These are phyloP conservation scores for Montipora capitata DNA, from an alignment of 92 coral and sea anemone genomes.

Conservation along the genomic window DNA sequence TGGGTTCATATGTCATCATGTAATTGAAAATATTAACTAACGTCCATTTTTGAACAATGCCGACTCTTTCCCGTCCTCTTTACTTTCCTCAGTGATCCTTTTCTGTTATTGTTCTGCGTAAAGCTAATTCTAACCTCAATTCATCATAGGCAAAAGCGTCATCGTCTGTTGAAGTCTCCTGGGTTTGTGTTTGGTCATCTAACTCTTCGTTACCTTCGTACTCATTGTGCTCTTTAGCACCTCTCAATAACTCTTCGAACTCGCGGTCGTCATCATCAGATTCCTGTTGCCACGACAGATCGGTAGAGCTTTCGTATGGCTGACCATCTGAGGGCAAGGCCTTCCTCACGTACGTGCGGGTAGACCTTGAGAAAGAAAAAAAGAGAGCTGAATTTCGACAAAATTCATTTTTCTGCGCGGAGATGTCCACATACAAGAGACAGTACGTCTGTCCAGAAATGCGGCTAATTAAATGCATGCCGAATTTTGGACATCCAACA, in stretches of 20 bases:
- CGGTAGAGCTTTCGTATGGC: background rate
- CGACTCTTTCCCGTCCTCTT: too few relatives aligned
- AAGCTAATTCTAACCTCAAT: conserved; percentile 20
- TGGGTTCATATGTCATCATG: too few relatives aligned
- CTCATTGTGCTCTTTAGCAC: background rate
- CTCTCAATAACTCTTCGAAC: conserved; percentile 1
- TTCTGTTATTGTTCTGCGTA: too few relatives aligned
- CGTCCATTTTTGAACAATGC: too few relatives aligned
- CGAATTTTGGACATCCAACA: too few relatives aligned
- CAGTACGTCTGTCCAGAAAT: too few relatives aligned
- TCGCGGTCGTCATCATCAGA: conserved; percentile 21
- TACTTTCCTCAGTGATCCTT: too few relatives aligned
- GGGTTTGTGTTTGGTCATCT: conserved; percentile 16
- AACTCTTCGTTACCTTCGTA: background rate
- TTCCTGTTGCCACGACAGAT: background rate
- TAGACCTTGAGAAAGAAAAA: background rate
- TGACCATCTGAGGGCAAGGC: background rate
- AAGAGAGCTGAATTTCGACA: too few relatives aligned
- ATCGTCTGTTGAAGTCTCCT: conserved; percentile 31
- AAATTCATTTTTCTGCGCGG: too few relatives aligned
- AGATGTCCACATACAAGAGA: too few relatives aligned
- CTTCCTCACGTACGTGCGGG: background rate
- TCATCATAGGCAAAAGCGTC: conserved; percentile 22
- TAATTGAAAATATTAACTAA: too few relatives aligned
- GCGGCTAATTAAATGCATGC: too few relatives aligned